phyloP scores from a whole-genome alignment of 2,113 vertebrate species.

The Rhagologus leucostigma region DNA sequence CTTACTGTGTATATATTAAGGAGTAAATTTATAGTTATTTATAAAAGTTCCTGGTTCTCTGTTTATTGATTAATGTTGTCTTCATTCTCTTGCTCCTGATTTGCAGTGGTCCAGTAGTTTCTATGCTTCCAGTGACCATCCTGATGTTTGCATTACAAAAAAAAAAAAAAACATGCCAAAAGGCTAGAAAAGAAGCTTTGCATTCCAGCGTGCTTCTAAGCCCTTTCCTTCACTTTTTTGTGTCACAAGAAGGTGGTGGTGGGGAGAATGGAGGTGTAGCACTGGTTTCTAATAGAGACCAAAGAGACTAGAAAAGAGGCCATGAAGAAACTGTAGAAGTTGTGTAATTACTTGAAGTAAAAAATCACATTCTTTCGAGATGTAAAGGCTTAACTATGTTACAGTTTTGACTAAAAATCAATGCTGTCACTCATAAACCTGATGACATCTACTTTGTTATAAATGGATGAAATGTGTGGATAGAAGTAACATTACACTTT shows the following conservation, averaged over 20 bases:
- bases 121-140: not conserved
- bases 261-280: not conserved
- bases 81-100: not conserved
- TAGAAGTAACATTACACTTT: not conserved
- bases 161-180: not conserved
- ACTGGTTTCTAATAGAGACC: not conserved
- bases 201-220: fast-evolving
- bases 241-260: not conserved
- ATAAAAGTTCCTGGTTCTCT: not conserved
- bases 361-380: not conserved
- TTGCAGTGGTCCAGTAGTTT: not conserved
- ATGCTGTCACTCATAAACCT: not conserved
- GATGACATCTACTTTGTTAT: not conserved
- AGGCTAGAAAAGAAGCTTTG: not conserved
- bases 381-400: not conserved
- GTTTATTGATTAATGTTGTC: not conserved
- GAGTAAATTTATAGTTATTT: not conserved
- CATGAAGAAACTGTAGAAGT: not conserved
- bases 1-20: not conserved
- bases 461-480: not conserved
- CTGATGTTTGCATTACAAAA: not conserved
- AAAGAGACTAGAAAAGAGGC: not conserved
- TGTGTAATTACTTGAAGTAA: not conserved
- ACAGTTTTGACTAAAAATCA: not conserved
- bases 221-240: not conserved